Base-by-base conservation (phyloP, 1,140 invertebrate species). In the Pachypsylla venusta region DNA sequence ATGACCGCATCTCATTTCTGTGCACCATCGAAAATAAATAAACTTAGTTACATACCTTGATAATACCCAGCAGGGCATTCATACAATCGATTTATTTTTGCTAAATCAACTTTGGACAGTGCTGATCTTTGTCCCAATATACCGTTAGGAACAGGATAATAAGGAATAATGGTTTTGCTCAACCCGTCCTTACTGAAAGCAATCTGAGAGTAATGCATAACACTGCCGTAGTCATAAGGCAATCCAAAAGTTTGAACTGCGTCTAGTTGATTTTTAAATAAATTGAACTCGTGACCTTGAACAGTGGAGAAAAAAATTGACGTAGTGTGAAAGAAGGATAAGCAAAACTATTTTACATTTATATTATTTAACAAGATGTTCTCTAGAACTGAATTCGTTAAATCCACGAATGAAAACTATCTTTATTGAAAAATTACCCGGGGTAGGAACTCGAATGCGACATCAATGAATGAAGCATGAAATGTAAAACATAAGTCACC, bases 131-230 rank as follows among this genome's bases (percentile, higher is more conserved):
- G 42, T 19, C 42, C 42, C 7, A 48, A 19, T 26, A 53, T n/a
- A 30, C 25, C 25, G 16, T 25, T 40, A 10, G 56, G 56, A 26
- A 24, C 58, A 3, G 27, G n/a, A 19, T 56, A 24, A n/a, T n/a
- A 25, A 14, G 69, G 68, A 19, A 66, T 54, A 16, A 70, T 65
- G 7, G 67, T 69, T n/a, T 60, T 60, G 53, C 58, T 26, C 1
- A 58, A 7, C 7, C 39, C 60, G 48, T 73, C 61, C 60, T 67
- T 74, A 30, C 72, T 69, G 61, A 77, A 77, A 13, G 75, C 73
- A n/a, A 68, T 69, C 26, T 69, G 65, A 1, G 72, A 67, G 60
- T 77, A 77, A 59, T 77, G 75, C 74, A 76, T 76, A 2, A 76
- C 67, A 53, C 74, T 75, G 1, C 68, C 67, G 25, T 73, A 76